Percentiles rank a stretch among this genome's conserved stretches.
phyloP scores from a whole-genome alignment of 2,888 invertebrate species.

The Ochropacha duplaris region DNA sequence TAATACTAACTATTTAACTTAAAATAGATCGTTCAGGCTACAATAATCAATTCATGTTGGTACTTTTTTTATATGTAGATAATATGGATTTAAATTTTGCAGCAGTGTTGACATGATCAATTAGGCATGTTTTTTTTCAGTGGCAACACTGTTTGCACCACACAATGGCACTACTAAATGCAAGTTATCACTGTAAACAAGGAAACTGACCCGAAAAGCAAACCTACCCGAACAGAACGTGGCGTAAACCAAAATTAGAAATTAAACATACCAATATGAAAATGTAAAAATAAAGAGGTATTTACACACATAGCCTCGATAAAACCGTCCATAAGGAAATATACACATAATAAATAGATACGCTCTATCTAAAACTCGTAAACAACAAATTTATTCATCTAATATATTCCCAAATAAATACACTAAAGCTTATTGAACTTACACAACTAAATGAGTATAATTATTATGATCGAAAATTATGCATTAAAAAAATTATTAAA shows the following conservation, averaged over 20 bases:
- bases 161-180: constrained; percentile 76
- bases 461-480: constrained; percentile 78
- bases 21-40: neutral
- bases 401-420: constrained; percentile 61
- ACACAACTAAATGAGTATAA: constrained; percentile 72
- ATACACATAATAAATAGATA: constrained; percentile 74
- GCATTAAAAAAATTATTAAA: constrained; percentile 50
- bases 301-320: constrained; percentile 76
- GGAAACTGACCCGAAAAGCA: constrained; percentile 34
- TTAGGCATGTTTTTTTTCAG: constrained; percentile 24
- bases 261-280: constrained; percentile 22
- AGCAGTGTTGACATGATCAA: constrained; percentile 31
- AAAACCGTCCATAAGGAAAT: constrained; percentile 43
- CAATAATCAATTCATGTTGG: neutral
- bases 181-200: constrained; percentile 67
- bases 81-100: neutral
- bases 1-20: neutral
- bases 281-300: constrained; percentile 66
- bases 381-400: constrained; percentile 35
- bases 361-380: constrained; percentile 50
- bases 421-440: constrained; percentile 67
- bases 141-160: constrained; percentile 55
- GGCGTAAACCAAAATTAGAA: constrained; percentile 27
- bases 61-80: too few species aligned
- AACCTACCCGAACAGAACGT: constrained; percentile 37